A percentile compares a stretch with the other conserved stretches of the same genome.
Conservation (phyloP, 1,140 invertebrate species). For the Magallana gigas region DNA sequence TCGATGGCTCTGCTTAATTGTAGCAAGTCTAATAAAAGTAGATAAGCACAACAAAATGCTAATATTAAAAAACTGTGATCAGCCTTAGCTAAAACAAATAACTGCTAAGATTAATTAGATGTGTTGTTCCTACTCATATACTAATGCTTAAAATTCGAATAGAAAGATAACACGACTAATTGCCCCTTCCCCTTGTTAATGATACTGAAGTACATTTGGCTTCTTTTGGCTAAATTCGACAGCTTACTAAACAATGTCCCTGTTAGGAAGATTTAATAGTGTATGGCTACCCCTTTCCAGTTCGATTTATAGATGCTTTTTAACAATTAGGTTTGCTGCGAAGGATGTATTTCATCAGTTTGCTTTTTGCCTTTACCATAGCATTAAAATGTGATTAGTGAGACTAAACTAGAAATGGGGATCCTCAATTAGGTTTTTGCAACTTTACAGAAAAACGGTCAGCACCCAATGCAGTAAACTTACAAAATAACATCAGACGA, state of each 20-base stretch:
- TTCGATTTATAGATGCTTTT: no score
- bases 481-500: not conserved
- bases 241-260: no score
- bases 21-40: not conserved
- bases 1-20: not conserved
- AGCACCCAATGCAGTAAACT: not conserved
- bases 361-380: not conserved
- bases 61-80: no score
- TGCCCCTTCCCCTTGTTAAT: not conserved
- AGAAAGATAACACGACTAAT: not conserved
- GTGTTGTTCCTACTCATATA: not conserved
- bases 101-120: no score
- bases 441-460: constrained; percentile 19
- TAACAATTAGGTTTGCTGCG: no score
- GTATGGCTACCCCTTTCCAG: no score
- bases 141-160: not conserved
- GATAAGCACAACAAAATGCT: no score
- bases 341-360: no score
- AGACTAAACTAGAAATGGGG: not conserved
- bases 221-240: no score
- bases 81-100: no score
- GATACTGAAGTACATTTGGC: no score
- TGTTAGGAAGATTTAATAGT: no score
- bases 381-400: not conserved
- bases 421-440: not conserved